Evolutionary conservation across 2,888 invertebrate genomes (phyloP).

Genomic region (Hybos culiciformis): DNA sequence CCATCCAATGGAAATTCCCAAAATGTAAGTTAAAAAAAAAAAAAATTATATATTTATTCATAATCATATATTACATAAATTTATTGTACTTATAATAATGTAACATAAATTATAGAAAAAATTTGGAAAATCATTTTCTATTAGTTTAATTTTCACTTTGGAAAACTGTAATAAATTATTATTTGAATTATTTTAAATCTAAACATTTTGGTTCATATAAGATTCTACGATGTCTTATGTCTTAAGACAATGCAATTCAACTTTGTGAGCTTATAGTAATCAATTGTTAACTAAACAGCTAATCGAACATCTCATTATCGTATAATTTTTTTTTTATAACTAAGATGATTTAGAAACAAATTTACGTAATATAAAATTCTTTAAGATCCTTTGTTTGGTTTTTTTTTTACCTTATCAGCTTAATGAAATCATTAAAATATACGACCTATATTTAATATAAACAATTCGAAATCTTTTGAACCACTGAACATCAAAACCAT

Average conservation of each 20-base stretch:
- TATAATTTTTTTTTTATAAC: no score
- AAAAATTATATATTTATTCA: not conserved
- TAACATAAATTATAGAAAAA: slow-evolving; percentile 1
- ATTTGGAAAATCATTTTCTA: not conserved
- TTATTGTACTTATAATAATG: slow-evolving; percentile 1
- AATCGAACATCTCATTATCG: not conserved
- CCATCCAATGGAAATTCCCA: slow-evolving; percentile 45
- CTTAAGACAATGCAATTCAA: not conserved
- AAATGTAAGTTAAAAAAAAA: slow-evolving; percentile 18
- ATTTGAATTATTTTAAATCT: no score
- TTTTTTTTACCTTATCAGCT: no score
- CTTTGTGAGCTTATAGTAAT: not conserved
- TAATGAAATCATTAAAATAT: no score
- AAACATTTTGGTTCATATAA: not conserved
- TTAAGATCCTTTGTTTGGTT: no score
- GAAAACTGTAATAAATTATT: not conserved
- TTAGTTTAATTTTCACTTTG: not conserved
- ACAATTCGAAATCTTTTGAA: no score
- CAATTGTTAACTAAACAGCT: not conserved
- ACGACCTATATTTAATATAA: no score
- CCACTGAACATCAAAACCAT: no score
- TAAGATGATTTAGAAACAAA: no score
- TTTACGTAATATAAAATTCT: no score
- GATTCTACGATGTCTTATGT: not conserved
- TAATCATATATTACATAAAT: not conserved